A percentile compares a stretch with the other conserved stretches of the same genome.
Evolutionary conservation across 2,113 vertebrate genomes (phyloP).

Genomic region (Solenodon paradoxus): DNA sequence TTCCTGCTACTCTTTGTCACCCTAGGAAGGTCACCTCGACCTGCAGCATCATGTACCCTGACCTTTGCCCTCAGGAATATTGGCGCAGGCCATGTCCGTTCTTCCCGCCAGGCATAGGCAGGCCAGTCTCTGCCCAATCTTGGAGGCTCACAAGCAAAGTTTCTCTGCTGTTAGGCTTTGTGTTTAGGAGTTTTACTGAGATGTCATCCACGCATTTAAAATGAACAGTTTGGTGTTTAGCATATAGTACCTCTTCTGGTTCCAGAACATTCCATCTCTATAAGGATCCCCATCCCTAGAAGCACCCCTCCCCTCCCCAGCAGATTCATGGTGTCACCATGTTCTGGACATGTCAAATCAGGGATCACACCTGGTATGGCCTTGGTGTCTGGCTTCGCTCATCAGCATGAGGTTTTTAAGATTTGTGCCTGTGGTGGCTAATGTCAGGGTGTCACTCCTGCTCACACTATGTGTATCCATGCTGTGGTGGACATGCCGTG

Average conservation of each 20-base stretch:
- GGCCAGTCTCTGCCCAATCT: neutral
- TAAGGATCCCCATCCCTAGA: neutral
- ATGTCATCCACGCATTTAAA: neutral
- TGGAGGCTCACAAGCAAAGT: neutral
- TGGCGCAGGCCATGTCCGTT: neutral
- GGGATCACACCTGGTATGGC: too few relatives aligned
- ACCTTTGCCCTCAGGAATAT: neutral
- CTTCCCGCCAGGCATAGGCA: neutral
- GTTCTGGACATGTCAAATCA: too few relatives aligned
- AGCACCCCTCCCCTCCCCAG: neutral
- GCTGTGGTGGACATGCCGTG: neutral
- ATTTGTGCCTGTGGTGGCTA: too few relatives aligned
- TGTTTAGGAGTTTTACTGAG: neutral
- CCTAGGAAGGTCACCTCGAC: neutral
- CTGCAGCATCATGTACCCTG: too few relatives aligned
- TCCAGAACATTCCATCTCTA: neutral
- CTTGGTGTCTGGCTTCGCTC: too few relatives aligned
- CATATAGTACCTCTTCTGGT: neutral
- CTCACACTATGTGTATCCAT: neutral
- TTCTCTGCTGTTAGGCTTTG: neutral
- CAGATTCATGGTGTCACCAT: too few relatives aligned
- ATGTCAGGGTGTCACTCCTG: neutral
- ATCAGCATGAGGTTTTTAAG: too few relatives aligned
- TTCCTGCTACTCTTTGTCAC: neutral
- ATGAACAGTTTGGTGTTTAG: neutral